Conservation (phyloP, 2,797 vertebrate species). For the Neomorphus geoffroyi region DNA sequence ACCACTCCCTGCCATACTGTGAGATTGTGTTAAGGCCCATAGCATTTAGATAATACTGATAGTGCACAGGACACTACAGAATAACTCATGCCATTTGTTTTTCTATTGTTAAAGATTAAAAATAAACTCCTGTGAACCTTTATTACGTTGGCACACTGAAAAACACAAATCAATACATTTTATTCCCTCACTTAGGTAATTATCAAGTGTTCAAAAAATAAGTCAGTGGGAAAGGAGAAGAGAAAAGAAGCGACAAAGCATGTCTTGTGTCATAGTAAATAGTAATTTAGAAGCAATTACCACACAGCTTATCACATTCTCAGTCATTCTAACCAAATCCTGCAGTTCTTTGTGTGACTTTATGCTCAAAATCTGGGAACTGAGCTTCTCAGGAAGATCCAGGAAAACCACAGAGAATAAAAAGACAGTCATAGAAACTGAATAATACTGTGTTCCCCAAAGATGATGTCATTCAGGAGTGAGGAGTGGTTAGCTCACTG, state of each 20-base stretch:
- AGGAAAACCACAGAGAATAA: not conserved
- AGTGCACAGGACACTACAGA: not conserved
- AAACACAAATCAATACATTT: not conserved
- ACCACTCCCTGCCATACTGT: not conserved
- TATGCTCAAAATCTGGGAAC: not conserved
- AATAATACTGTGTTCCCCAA: not conserved
- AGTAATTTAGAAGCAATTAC: constrained; percentile 18
- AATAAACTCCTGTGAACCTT: not conserved
- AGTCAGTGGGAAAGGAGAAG: not conserved
- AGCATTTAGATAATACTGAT: not conserved
- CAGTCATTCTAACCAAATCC: not conserved
- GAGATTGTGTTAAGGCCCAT: not conserved
- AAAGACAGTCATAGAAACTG: not conserved
- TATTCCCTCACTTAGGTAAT: constrained; percentile 18
- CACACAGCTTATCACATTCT: not conserved
- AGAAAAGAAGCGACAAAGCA: not conserved
- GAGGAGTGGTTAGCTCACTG: not conserved
- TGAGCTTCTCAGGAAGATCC: not conserved
- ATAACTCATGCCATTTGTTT: constrained; percentile 55
- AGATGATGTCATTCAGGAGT: not conserved
- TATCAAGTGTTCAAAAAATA: not conserved
- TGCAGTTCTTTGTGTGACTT: not conserved
- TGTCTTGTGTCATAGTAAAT: not conserved
- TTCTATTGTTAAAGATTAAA: constrained; percentile 54
- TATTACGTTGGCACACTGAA: constrained; percentile 30